These are phyloP conservation scores for Trypoxylon attenuatum DNA, from an alignment of 2,888 invertebrate genomes.

Conservation along the genomic window DNA sequence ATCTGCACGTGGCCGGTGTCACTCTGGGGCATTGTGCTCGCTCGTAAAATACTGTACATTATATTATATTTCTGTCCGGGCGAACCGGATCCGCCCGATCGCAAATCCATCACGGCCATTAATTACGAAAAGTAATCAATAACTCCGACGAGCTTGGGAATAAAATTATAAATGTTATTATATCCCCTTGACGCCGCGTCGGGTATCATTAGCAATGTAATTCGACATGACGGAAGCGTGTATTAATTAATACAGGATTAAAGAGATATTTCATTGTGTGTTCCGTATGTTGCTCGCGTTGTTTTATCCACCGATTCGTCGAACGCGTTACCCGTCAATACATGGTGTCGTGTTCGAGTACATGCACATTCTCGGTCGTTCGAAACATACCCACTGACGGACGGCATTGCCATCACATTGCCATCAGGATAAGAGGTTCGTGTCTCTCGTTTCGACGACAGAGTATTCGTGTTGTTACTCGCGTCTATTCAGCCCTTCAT, in stretches of 20 bases:
- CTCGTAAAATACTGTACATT: too few species aligned
- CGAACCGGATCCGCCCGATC: too few species aligned
- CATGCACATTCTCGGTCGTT: background rate
- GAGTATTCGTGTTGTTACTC: slow-evolving; percentile 33
- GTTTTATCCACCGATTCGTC: too few species aligned
- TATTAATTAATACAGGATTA: background rate
- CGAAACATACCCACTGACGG: background rate
- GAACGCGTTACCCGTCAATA: too few species aligned
- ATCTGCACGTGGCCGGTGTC: too few species aligned
- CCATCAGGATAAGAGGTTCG: background rate
- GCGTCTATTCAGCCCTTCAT: slow-evolving; percentile 23
- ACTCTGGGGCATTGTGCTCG: too few species aligned
- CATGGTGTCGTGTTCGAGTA: too few species aligned
- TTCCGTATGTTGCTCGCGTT: too few species aligned
- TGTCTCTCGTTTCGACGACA: slow-evolving; percentile 21
- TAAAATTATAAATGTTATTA: slow-evolving; percentile 17
- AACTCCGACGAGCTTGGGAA: background rate
- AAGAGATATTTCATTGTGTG: too few species aligned
- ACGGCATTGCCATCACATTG: background rate
- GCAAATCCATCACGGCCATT: slow-evolving; percentile 3
- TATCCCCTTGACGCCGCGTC: background rate
- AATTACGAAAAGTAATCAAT: slow-evolving; percentile 25
- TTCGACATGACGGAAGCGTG: background rate
- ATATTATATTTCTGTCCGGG: too few species aligned
- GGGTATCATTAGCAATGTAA: background rate